Evolutionary conservation across 2,888 invertebrate species (phyloP).

Genomic region (Idaea aversata): DNA sequence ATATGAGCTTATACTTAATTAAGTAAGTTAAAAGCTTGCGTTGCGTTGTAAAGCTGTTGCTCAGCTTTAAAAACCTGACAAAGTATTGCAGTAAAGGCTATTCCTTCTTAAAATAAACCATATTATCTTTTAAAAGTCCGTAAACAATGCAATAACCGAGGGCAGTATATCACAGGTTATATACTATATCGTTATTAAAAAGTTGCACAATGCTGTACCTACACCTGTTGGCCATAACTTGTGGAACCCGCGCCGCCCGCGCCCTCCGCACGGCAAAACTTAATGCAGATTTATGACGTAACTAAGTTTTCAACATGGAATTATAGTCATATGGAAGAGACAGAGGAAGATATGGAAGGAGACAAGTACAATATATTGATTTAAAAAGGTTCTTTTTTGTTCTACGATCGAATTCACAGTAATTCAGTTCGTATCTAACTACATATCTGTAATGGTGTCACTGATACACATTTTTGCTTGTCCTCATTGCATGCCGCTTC

Average conservation of each 20-base stretch:
- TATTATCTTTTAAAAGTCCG: neutral
- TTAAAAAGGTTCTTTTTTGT: too few relatives aligned
- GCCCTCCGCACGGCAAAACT: constrained; percentile 40
- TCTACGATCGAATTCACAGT: too few relatives aligned
- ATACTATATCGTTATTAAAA: constrained; percentile 28
- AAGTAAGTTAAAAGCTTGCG: too few relatives aligned
- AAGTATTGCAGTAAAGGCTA: constrained; percentile 11
- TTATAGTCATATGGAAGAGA: neutral
- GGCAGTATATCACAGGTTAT: constrained; percentile 21
- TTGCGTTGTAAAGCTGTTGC: too few relatives aligned
- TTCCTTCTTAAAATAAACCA: neutral
- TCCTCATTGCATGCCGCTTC: too few relatives aligned
- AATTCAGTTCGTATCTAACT: too few relatives aligned
- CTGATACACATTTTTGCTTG: too few relatives aligned
- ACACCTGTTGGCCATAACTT: constrained; percentile 53
- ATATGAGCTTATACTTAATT: too few relatives aligned
- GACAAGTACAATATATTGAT: too few relatives aligned
- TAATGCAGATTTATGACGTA: constrained; percentile 55
- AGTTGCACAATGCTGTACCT: constrained; percentile 26
- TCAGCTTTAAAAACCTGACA: neutral
- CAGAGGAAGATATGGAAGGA: too few relatives aligned
- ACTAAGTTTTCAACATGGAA: constrained; percentile 1
- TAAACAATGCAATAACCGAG: constrained; percentile 20
- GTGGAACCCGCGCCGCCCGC: constrained; percentile 9
- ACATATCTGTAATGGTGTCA: too few relatives aligned